Percentiles rank a stretch among this genome's conserved stretches.
phyloP scores from a whole-genome alignment of 2,888 invertebrate species.

The Drosophila neonasuta region DNA sequence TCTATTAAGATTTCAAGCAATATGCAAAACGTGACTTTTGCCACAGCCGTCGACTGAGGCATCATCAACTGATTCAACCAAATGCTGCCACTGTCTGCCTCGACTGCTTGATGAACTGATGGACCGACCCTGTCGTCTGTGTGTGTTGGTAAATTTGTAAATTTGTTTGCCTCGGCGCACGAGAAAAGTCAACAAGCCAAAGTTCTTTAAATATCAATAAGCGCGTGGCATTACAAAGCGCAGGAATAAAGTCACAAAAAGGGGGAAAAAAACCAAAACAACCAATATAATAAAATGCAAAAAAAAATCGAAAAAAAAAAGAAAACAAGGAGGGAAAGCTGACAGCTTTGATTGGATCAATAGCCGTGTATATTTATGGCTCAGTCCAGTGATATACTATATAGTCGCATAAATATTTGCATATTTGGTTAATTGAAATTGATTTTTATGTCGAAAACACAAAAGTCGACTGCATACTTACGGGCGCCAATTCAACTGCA shows the following conservation, averaged over 20 bases:
- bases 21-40: constrained; percentile 64
- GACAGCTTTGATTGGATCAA: constrained; percentile 31
- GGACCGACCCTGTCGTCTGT: not conserved
- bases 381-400: constrained; percentile 21
- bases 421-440: constrained; percentile 75
- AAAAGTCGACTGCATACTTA: constrained; percentile 38
- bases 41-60: constrained; percentile 57
- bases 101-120: constrained; percentile 2
- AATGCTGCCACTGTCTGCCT: not conserved
- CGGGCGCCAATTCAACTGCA: constrained; percentile 13
- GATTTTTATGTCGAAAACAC: constrained; percentile 52
- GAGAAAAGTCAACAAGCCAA: constrained; percentile 61
- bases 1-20: constrained; percentile 13
- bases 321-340: constrained; percentile 10
- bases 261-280: not conserved
- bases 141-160: constrained; percentile 44
- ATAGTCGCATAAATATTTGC: constrained; percentile 35
- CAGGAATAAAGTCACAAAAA: not conserved
- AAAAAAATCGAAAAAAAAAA: constrained; percentile 2
- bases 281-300: constrained; percentile 1
- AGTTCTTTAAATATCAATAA: constrained; percentile 50
- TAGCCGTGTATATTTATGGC: constrained; percentile 30
- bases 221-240: constrained; percentile 22
- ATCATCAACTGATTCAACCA: constrained; percentile 18
- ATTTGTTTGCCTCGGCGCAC: constrained; percentile 60